Base-by-base conservation (phyloP, 2,888 invertebrate genomes). In the Gibbula magus region DNA sequence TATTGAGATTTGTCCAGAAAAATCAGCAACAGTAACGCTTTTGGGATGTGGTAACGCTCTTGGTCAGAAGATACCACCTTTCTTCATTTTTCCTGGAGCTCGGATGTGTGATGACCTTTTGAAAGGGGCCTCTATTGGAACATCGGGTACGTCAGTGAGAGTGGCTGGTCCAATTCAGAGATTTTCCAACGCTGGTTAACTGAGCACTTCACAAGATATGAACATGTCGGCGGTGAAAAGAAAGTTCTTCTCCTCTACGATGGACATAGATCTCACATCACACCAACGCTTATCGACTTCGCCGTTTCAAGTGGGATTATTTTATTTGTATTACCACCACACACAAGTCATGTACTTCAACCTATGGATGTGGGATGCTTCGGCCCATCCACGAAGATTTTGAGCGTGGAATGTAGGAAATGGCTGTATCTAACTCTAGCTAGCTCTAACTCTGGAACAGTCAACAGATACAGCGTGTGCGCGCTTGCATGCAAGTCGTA, bases 71-170 rank as follows among this genome's bases (percentile, higher is more conserved):
- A 25, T 56, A 56, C 56, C 56, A 8, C 20, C 10, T 25, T 56
- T 22, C 20, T 8, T 56, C 45, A 56, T 56, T 56, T 56, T 56
- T 20, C 56, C 56, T 22, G 13, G 56, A 56, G 13, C 32, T 56
- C 56, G 39, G 51, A 79, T 74, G 45, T 18, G 39, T 70, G 45
- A 73, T 78, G 79, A 80, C 78, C 78, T 80, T 61, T 20, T 67
- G 20, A 13, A 74, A 79, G 77, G 80, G 79, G 77, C 80, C 80
- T 80, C 80, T 79, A 20, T 25, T n/a, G 56, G 25, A n/a, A 25
- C 56, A 56, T 45, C 10, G 13, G 45, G 45, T 45, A 45, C 45
- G 45, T 45, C 45, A 13, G 45, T 10, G 66, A 66, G 32, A 66
- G 32, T 66, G 66, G 66, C 5, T 66, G 66, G 66, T 66, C 66